These are phyloP conservation scores for Lonchura striata DNA, from an alignment of 2,113 vertebrate genomes.

Conservation along the genomic window DNA sequence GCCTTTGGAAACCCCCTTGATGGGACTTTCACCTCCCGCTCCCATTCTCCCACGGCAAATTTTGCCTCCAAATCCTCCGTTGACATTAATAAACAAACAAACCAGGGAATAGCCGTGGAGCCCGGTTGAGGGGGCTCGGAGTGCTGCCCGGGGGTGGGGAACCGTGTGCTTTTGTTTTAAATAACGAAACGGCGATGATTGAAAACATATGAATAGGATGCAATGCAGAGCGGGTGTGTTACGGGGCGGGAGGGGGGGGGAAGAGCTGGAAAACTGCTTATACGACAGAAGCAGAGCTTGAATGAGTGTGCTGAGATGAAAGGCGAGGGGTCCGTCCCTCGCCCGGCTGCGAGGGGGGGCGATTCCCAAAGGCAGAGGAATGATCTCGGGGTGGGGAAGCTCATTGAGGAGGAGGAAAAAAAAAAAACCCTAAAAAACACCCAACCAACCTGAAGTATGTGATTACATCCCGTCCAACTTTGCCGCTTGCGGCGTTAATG, in stretches of 20 bases:
- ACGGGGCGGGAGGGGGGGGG: not conserved
- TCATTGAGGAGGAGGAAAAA: not conserved
- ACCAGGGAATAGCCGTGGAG: not conserved
- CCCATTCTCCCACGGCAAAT: slow-evolving; percentile 23
- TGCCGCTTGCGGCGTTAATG: not conserved
- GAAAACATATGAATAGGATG: slow-evolving; percentile 55
- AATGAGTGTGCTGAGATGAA: slow-evolving; percentile 50
- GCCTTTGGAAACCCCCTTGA: slow-evolving; percentile 16
- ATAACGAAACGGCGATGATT: slow-evolving; percentile 38
- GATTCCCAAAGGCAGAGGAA: not conserved
- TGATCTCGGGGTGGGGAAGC: not conserved
- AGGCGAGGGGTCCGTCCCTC: slow-evolving; percentile 16
- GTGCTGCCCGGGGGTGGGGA: not conserved
- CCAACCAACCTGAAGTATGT: not conserved
- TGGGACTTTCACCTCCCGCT: slow-evolving; percentile 28
- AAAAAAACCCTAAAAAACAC: too few relatives aligned
- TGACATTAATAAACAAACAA: slow-evolving; percentile 37
- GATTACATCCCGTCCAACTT: slow-evolving; percentile 6
- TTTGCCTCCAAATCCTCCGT: not conserved
- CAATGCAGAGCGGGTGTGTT: slow-evolving; percentile 33
- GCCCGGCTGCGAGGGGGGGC: not conserved
- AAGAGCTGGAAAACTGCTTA: slow-evolving; percentile 61
- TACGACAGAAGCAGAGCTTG: slow-evolving; percentile 57
- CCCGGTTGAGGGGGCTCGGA: not conserved
- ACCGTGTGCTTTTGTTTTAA: slow-evolving; percentile 54